Base-by-base conservation (phyloP, 2,113 vertebrate genomes). In the Tenebrosternarchus preto region DNA sequence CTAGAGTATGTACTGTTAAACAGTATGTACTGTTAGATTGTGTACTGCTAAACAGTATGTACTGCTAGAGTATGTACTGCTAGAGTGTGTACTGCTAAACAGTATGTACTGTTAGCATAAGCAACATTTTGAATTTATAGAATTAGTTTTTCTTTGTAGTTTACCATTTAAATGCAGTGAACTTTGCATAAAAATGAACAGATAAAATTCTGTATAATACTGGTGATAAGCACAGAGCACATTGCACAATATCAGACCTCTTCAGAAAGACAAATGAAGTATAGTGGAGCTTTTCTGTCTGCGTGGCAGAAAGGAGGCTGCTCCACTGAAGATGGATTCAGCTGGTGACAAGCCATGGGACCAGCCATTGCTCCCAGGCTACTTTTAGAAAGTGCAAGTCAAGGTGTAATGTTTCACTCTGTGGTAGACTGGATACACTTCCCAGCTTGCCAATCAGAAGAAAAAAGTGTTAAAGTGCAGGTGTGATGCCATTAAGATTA, bases 321-420 rank as follows among this genome's bases (percentile, higher is more conserved):
- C 73, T 84, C 88, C 83, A 80, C 80, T 84, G 82, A 46, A 78
- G 84, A 88, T 86, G 85, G 89, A 91, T 88, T 89, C 87, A 90
- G 88, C 86, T 60, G 87, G 85, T 90, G 89, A 91, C 91, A 91
- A 85, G 86, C 77, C 55, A 76, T 80, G 86, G 88, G 85, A 24
- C 25, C 61, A 75, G 85, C 87, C 86, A 86, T 84, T 85, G 78
- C 74, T 82, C 83, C 76, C 83, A 84, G 87, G 88, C 92, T 94
- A 92, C 91, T 93, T 94, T 93, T 94, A 94, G 93, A 94, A 93
- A 92, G 88, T 91, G 92, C 92, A 93, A 91, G 90, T 92, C 90
- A 90, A 92, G 90, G 92, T 91, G 90, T 92, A 86, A 88, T 77
- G 89, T 94, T 92, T 93, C 92, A 91, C 78, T 25, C 64, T 87